Evolutionary conservation across 2,113 vertebrate species (phyloP), one percentile per base, ranked within the genome.

Genomic region (Penelope pileata): DNA sequence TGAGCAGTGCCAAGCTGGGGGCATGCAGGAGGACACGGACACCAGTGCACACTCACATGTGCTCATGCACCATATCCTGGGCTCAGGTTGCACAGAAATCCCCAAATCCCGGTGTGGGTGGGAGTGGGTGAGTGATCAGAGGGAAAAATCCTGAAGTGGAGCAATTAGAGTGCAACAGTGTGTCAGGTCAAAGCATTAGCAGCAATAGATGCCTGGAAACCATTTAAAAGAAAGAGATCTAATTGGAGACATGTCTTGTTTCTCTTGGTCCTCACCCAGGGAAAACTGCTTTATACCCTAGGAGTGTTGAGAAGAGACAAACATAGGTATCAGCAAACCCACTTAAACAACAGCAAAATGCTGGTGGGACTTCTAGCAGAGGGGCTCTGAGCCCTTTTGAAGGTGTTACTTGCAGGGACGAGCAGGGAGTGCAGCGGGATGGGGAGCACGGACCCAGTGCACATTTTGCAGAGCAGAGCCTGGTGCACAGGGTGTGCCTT

Each of bases 401-500:
- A 79, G 26, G 34, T 40, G 47, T 64, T n/a, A 27, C 8, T n/a
- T 68, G 58, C 50, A 86, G 56, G 67, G 73, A 43, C 64, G 53
- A 58, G 9, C 16, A 42, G 22, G 56, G 38, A 4, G 2, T 19
- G 36, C 1, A 7, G 40, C 27, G 62, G 77, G 53, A 75, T 72
- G 54, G 56, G 42, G n/a, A 30, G 26, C 45, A 64, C 1, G 24
- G 88, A 82, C n/a, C n/a, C n/a, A n/a, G n/a, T n/a, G n/a, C n/a
- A n/a, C n/a, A 8, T n/a, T 82, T 29, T 53, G 83, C 60, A 42
- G 58, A 53, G 56, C 11, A 7, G 60, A 38, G 43, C 32, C 93
- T 88, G 34, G 38, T n/a, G 94, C 96, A 94, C 47, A 68, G 94
- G 94, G 95, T 76, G 96, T 85, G 95, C 91, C 87, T 1, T 96